Percentiles rank a stretch among this genome's conserved stretches.
These are phyloP conservation scores for Sinocyclocheilus anophthalmus DNA, from an alignment of 2,113 vertebrate genomes.

Conservation along the genomic window DNA sequence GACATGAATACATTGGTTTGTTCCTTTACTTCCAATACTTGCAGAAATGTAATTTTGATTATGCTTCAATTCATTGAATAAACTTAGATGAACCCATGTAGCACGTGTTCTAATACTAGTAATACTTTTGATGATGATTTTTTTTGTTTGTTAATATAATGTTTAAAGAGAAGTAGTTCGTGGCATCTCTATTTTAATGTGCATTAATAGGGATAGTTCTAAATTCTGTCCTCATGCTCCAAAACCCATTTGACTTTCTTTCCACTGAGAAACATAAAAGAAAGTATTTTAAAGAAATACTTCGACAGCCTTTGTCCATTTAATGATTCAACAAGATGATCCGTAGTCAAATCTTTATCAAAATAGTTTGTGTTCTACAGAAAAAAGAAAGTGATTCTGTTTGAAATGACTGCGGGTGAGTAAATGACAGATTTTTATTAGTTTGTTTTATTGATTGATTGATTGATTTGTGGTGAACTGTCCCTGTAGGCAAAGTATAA, in stretches of 20 bases:
- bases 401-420: background rate
- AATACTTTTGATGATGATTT: background rate
- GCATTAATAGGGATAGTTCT: background rate
- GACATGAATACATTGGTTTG: conserved; percentile 26
- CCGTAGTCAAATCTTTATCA: background rate
- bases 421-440: no score
- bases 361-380: background rate
- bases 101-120: background rate
- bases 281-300: background rate
- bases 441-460: no score
- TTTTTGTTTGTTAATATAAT: background rate
- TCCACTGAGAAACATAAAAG: background rate
- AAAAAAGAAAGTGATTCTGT: background rate
- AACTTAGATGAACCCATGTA: background rate
- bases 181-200: background rate
- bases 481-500: background rate
- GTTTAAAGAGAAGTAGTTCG: background rate
- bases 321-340: background rate
- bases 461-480: background rate
- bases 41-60: background rate
- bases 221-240: background rate
- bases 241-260: background rate
- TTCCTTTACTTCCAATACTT: background rate
- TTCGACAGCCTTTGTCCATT: no score
- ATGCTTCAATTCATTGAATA: background rate